Base-by-base conservation (phyloP, 2,888 invertebrate species). In the Agapostemon virescens region DNA sequence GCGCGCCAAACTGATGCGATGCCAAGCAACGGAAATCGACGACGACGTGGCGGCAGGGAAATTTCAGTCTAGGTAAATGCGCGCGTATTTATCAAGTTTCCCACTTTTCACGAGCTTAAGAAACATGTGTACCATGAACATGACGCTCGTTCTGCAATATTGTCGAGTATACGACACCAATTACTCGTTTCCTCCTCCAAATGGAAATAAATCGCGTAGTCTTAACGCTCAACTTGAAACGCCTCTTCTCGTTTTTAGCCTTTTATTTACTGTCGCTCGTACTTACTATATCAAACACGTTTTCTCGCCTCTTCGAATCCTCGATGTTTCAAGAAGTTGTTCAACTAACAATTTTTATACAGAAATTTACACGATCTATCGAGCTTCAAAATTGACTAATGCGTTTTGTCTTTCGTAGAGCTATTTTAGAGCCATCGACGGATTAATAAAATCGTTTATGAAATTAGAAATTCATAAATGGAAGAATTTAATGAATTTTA, bases 1-100 rank as follows among this genome's bases (percentile, higher is more conserved):
- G 72, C 33, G 77, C 70, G 3, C 40, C 15, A 38, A 81, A 81
- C 63, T 30, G 73, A 81, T 36, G 63, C 45, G 55, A 70, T 64
- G n/a, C 36, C 26, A 71, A 81, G 77, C 82, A 71, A 73, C 67
- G 67, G 61, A 15, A 58, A 73, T 72, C 67, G 52, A n/a, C n/a
- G n/a, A n/a, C n/a, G 73, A 74, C 49, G 63, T 17, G 23, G 1
- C 55, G 33, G 63, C 70, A n/a, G 40, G 20, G 36, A 45, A 74
- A 69, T 75, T 79, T 49, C 75, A 33, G 69, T 26, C 45, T 23
- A 36, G 40, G 49, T 33, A 58, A 69, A 78, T 73, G 58, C 38
- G 58, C 58, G 2, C 55, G 36, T 71, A 71, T 76, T 79, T 70
- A 70, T 45, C 49, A 66, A 73, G 55, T 67, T 70, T 67, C 23